These are phyloP conservation scores for Trogon surrucura DNA, from an alignment of 2,113 vertebrate genomes.

Conservation along the genomic window DNA sequence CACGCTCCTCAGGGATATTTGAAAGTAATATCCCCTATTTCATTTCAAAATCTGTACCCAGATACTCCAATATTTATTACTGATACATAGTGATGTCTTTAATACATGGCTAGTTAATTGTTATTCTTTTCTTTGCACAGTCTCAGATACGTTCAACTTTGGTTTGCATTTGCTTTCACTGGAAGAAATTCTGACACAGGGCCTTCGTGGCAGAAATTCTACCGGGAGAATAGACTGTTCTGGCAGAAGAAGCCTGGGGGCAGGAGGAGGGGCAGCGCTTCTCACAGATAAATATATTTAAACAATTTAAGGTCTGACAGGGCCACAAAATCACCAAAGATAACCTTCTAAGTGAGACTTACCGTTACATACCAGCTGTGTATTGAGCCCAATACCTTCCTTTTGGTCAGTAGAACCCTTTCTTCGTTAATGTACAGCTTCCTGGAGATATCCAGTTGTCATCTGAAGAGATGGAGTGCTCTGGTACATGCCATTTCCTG, in stretches of 20 bases:
- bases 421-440: background rate
- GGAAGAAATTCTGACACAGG: background rate
- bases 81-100: background rate
- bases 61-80: fast-evolving
- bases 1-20: fast-evolving
- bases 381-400: background rate
- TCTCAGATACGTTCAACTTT: background rate
- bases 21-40: background rate
- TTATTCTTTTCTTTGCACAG: background rate
- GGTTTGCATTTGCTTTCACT: background rate
- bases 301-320: background rate
- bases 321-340: background rate
- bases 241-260: background rate
- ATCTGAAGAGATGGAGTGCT: background rate
- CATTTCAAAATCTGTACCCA: background rate
- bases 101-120: background rate
- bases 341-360: background rate
- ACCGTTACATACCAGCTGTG: background rate
- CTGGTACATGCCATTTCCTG: background rate
- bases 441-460: background rate
- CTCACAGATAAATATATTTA: background rate
- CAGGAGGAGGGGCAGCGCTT: background rate
- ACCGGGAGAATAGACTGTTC: background rate
- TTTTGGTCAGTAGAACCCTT: background rate
- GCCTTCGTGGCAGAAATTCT: background rate